phyloP scores from a whole-genome alignment of 2,113 vertebrate genomes.

The Thunnus thynnus region DNA sequence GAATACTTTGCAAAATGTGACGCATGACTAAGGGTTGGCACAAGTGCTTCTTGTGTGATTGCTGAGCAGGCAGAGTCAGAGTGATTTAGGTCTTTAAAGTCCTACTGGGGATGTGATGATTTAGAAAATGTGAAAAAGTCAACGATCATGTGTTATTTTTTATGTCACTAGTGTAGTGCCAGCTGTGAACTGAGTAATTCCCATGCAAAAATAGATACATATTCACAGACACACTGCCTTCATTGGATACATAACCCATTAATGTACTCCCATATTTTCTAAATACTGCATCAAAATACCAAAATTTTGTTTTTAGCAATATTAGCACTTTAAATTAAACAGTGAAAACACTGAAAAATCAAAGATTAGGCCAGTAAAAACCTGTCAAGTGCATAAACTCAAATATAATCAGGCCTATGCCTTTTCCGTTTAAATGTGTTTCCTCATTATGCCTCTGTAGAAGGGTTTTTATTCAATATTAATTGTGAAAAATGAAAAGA shows the following conservation, averaged over 20 bases:
- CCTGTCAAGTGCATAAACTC: neutral
- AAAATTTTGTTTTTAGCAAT: neutral
- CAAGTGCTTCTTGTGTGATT: slow-evolving; percentile 36
- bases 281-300: neutral
- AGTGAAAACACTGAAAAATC: neutral
- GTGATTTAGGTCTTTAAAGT: slow-evolving; percentile 38
- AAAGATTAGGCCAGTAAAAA: neutral
- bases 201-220: neutral
- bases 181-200: neutral
- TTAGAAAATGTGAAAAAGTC: slow-evolving; percentile 14
- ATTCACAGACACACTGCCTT: neutral
- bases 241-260: neutral
- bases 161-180: neutral
- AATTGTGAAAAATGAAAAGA: slow-evolving; percentile 30
- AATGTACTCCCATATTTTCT: neutral
- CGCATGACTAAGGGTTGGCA: slow-evolving; percentile 58
- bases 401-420: neutral
- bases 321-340: no score
- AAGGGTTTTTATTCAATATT: slow-evolving; percentile 9
- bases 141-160: neutral
- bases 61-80: slow-evolving; percentile 23
- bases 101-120: slow-evolving; percentile 6
- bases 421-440: slow-evolving; percentile 3
- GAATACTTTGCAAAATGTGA: slow-evolving; percentile 64
- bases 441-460: neutral